These are phyloP conservation scores for Heteractis magnifica DNA, from an alignment of 92 coral and sea anemone genomes.

Conservation along the genomic window DNA sequence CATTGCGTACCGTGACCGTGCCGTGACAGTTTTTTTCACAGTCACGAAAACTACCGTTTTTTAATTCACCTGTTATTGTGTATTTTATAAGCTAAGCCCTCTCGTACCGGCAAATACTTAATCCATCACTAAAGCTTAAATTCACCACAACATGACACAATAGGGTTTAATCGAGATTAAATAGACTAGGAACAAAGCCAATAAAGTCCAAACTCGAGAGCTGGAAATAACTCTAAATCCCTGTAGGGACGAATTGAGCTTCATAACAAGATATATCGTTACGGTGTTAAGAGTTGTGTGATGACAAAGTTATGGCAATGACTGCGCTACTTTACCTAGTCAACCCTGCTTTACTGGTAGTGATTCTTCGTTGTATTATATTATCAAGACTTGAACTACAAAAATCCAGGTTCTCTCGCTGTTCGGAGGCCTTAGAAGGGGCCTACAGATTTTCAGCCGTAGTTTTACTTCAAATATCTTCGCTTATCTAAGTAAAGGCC, in stretches of 20 bases:
- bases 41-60: not conserved
- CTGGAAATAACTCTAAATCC: not conserved
- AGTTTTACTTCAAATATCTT: too few relatives aligned
- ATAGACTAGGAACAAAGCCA: not conserved
- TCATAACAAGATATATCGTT: not conserved
- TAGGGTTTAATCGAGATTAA: not conserved
- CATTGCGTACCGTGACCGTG: too few relatives aligned
- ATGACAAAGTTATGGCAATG: conserved; percentile 1
- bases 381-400: not conserved
- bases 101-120: not conserved
- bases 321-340: conserved; percentile 29
- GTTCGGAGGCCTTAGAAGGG: too few relatives aligned
- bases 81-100: not conserved
- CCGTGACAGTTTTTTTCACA: too few relatives aligned
- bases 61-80: not conserved
- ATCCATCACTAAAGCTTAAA: not conserved
- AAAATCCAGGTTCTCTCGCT: too few relatives aligned
- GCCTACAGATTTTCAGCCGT: too few relatives aligned
- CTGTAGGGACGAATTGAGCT: not conserved
- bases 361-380: too few relatives aligned
- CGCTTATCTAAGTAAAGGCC: too few relatives aligned
- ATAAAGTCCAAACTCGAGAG: not conserved
- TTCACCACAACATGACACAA: not conserved
- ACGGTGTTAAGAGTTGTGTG: not conserved
- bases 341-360: conserved; percentile 36